A percentile compares a stretch with the other conserved stretches of the same genome.
Conservation (phyloP, 2,113 vertebrate species). For the Propithecus coquereli region DNA sequence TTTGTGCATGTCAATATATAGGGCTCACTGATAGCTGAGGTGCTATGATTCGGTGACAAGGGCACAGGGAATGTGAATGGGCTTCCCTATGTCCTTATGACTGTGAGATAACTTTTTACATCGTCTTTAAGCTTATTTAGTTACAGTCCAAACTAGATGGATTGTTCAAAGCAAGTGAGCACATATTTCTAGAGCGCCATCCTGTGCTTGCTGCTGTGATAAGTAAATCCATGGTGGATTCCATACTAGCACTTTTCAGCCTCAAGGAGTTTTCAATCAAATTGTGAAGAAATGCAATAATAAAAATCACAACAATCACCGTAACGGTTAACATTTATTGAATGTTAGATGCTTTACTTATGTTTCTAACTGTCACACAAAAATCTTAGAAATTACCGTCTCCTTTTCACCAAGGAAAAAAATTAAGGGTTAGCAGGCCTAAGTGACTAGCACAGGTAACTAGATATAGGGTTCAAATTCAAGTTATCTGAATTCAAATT, state of each 20-base stretch:
- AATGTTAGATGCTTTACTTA: not conserved
- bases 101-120: not conserved
- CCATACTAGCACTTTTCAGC: not conserved
- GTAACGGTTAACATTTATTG: not conserved
- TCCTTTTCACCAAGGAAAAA: not conserved
- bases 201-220: not conserved
- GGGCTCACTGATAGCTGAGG: not conserved
- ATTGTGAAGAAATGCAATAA: not conserved
- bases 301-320: not conserved
- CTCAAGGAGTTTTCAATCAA: not conserved
- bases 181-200: not conserved
- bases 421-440: not conserved
- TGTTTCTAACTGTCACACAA: not conserved
- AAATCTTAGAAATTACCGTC: not conserved
- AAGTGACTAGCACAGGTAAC: not conserved
- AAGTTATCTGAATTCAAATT: not conserved
- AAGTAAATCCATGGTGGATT: not conserved
- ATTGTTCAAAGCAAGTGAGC: not conserved
- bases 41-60: not conserved
- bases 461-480: not conserved
- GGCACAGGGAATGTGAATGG: not conserved
- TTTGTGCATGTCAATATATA: not conserved
- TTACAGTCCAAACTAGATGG: not conserved
- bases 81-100: not conserved
- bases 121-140: not conserved